Base-by-base conservation (phyloP, 2,888 invertebrate species). In the Rhorus exstirpatorius region DNA sequence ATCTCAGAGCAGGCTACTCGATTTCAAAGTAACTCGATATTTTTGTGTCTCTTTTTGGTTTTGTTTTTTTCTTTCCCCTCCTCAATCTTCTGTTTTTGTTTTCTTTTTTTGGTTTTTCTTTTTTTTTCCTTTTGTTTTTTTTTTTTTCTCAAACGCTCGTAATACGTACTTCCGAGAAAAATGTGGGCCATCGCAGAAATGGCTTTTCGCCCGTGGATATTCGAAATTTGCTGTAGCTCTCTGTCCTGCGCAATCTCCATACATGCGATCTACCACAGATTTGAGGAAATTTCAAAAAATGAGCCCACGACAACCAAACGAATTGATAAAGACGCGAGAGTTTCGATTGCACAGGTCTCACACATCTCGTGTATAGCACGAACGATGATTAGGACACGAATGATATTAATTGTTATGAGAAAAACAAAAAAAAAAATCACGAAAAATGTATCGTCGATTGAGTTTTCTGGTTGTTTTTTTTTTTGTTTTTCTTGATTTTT, bases 231-330 rank as follows among this genome's bases (percentile, higher is more conserved):
- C 31, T 61, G 81, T 60, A 78, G 72, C 61, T 61, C 61, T 68
- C 55, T 81, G 68, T 78, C 78, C 81, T 70, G 78, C 81, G 72
- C 77, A 81, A 81, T 81, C 81, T 81, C 78, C 81, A 78, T 67
- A 78, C 81, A 81, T 81, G 77, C 81, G 78, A 81, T 81, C 81
- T 78, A 81, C 72, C 81, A 78, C 78, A 81, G 71, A 81, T 81
- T 78, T 61, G 78, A 78, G 67, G 81, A 78, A 78, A 74, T 60
- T 60, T 61, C 2, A 31, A 31, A 31, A 71, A 81, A 68, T 81
- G 78, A 81, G 81, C 77, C 72, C 3, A 67, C 67, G 44, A 65
- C 26, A 68, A 55, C 65, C n/a, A n/a, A 75, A 65, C 24, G 63
- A 65, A 24, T 38, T 51, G 35, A 41, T 38, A 61, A 38, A 61